Percentiles rank a stretch among this genome's conserved stretches.
These are phyloP conservation scores for Platycercus adscitus DNA, from an alignment of 2,113 vertebrate species.

Conservation along the genomic window DNA sequence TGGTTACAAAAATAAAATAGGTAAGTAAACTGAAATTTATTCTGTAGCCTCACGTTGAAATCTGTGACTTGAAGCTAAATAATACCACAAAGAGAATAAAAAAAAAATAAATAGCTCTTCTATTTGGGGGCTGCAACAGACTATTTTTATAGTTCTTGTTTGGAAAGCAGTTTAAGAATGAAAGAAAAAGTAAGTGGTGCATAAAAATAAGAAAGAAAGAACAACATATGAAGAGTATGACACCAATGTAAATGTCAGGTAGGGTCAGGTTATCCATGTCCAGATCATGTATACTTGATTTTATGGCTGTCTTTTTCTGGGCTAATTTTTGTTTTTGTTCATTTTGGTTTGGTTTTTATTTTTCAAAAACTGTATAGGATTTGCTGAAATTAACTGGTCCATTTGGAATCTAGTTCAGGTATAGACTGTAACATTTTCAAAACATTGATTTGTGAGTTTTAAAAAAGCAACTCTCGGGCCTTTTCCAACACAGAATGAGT, in stretches of 20 bases:
- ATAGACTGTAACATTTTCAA: background rate
- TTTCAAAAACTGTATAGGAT: background rate
- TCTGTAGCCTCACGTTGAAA: background rate
- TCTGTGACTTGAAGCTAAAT: background rate
- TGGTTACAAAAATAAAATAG: background rate
- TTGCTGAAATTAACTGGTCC: background rate
- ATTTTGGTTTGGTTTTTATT: background rate
- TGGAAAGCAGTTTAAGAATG: background rate
- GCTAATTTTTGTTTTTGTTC: background rate
- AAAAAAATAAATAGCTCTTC: background rate
- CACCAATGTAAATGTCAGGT: background rate
- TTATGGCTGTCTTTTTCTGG: background rate
- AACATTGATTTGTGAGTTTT: background rate
- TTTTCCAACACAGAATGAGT: background rate
- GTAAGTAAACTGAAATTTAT: background rate
- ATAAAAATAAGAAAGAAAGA: background rate
- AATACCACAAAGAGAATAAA: background rate
- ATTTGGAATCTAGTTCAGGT: background rate
- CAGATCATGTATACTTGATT: background rate
- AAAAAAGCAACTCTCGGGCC: background rate
- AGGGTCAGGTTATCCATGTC: background rate
- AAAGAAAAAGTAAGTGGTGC: background rate
- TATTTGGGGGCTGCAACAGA: background rate
- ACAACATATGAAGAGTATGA: background rate
- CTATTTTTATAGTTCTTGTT: background rate